Evolutionary conservation across 2,113 vertebrate genomes (phyloP), one percentile per base, ranked within the genome.

Genomic region (Sylvietta virens): DNA sequence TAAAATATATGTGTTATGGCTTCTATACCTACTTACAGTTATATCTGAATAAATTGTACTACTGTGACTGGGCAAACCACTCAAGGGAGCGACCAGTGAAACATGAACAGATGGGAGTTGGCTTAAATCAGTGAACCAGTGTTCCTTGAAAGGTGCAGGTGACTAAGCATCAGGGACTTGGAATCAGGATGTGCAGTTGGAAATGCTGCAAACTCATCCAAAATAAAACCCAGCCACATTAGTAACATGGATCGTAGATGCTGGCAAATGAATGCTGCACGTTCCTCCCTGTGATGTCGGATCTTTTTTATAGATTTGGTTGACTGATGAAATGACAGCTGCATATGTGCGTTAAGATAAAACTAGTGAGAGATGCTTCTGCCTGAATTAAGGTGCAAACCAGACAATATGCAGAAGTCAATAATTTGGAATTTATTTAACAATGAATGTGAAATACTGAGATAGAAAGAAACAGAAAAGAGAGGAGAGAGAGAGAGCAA

Each of bases 381-480:
- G 39, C 30, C 47, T 48, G 8, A 61, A 54, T 47, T 35, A 76
- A 31, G 30, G n/a, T 31, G 17, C 14, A 61, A 76, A 35, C 0
- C 0, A 47, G 14, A 40, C 1, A 0, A 69, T 35, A 22, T 19
- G 9, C 1, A 14, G 56, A 61, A 40, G 14, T 47, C 30, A 69
- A 35, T 18, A 76, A 35, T 31, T 35, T 27, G 15, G 30, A 35
- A 30, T 60, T 89, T 40, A 26, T 89, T 82, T 61, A 47, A 31
- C n/a, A 67, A 31, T 35, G 24, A 61, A 27, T 47, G 12, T 27
- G n/a, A 76, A 21, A 15, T 35, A 6, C 11, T 35, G 35, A 67
- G 24, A 22, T 4, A 12, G 24, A 74, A 67, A 39, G 15, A 39
- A 88, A 53, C 18, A 60, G 24, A 53, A 76, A 69, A 54, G 17